Evolutionary conservation across 2,888 invertebrate genomes (phyloP).

Genomic region (Diadegma fenestrale): DNA sequence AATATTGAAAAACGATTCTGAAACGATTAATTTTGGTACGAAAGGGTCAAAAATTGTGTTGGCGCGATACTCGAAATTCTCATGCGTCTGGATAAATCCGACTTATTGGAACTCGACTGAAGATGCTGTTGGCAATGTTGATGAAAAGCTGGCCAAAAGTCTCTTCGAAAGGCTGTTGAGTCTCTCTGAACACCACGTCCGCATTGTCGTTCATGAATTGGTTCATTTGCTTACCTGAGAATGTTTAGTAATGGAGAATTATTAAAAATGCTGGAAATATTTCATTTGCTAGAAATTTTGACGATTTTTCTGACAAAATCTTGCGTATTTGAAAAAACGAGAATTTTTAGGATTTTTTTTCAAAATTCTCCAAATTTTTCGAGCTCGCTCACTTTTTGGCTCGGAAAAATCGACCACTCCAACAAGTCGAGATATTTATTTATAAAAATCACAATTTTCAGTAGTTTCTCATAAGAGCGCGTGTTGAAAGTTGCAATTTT

Average conservation of each 20-base stretch:
- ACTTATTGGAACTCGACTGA: constrained; percentile 89
- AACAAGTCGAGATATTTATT: too few relatives aligned
- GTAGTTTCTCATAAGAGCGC: too few relatives aligned
- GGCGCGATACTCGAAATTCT: background rate
- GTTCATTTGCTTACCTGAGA: constrained; percentile 87
- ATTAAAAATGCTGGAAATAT: too few relatives aligned
- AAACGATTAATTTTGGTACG: too few relatives aligned
- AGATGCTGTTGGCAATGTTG: constrained; percentile 89
- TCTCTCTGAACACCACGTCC: constrained; percentile 88
- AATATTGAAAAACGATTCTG: background rate
- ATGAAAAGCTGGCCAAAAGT: constrained; percentile 89
- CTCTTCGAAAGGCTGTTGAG: constrained; percentile 89
- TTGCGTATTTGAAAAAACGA: background rate
- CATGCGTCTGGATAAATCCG: constrained; percentile 86
- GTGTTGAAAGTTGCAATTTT: too few relatives aligned
- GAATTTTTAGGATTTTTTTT: too few relatives aligned
- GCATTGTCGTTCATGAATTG: constrained; percentile 89
- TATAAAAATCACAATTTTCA: too few relatives aligned
- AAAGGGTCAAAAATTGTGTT: too few relatives aligned
- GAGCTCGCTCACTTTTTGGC: too few relatives aligned
- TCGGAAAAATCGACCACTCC: too few relatives aligned
- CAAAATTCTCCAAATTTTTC: too few relatives aligned
- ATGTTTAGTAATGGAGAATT: constrained; percentile 1
- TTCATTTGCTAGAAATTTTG: too few relatives aligned
- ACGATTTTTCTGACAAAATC: background rate